phyloP scores from a whole-genome alignment of 2,888 invertebrate species.

The Tanypteryx hageni region DNA sequence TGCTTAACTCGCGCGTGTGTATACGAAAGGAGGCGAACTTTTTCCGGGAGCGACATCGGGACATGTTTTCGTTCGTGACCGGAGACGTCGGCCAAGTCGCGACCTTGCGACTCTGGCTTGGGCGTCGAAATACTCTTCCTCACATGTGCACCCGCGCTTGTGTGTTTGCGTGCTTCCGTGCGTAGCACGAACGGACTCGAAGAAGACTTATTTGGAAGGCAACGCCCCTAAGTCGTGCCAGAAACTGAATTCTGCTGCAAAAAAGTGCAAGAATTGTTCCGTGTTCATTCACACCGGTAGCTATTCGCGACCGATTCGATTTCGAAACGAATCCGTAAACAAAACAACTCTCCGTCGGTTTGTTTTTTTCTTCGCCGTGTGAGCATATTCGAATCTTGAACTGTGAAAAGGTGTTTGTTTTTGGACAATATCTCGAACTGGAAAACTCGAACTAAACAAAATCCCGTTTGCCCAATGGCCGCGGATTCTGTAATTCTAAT shows the following conservation, averaged over 20 bases:
- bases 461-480: too few species aligned
- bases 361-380: too few species aligned
- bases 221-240: conserved; percentile 1
- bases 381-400: too few species aligned
- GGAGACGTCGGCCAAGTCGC: neutral
- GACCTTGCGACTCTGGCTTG: neutral
- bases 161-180: neutral
- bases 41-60: neutral
- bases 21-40: neutral
- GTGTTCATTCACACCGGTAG: neutral
- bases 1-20: neutral
- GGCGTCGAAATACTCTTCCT: neutral
- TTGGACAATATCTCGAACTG: too few species aligned
- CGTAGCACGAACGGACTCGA: neutral
- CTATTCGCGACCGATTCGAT: too few species aligned
- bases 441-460: too few species aligned
- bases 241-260: neutral
- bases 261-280: neutral
- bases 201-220: neutral
- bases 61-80: neutral
- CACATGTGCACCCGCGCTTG: neutral
- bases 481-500: too few species aligned
- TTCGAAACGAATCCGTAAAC: too few species aligned
- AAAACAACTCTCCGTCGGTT: neutral
- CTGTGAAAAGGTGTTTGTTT: too few species aligned